Evolutionary conservation across 2,113 vertebrate genomes (phyloP).

Genomic region (Leucoraja erinaceus): DNA sequence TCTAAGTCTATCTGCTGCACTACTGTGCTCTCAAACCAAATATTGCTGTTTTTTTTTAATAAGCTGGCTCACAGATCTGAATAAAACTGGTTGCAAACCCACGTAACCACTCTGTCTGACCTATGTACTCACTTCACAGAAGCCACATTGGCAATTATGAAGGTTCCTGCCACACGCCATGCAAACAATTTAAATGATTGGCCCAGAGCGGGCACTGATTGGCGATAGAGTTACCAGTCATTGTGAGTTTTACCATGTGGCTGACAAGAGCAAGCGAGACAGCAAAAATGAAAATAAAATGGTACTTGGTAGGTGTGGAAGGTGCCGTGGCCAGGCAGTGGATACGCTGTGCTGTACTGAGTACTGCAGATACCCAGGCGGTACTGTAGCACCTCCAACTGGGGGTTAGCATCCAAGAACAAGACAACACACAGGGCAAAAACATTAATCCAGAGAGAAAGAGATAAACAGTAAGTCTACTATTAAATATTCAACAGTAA

Average conservation of each 20-base stretch:
- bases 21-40: too few species aligned
- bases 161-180: too few species aligned
- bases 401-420: constrained; percentile 55
- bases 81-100: neutral
- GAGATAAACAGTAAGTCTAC: constrained; percentile 33
- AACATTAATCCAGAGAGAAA: constrained; percentile 46
- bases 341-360: constrained; percentile 71
- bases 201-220: neutral
- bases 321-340: constrained; percentile 83
- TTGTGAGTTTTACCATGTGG: constrained; percentile 19
- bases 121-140: neutral
- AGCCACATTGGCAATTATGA: neutral
- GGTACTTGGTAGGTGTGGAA: constrained; percentile 98
- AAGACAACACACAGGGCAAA: constrained; percentile 51
- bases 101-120: neutral
- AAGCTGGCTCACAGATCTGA: too few species aligned
- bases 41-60: too few species aligned
- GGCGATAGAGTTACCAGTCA: neutral
- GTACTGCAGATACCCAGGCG: constrained; percentile 93
- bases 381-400: constrained; percentile 97
- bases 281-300: constrained; percentile 64
- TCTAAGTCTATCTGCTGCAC: too few species aligned
- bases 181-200: neutral
- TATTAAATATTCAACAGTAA: constrained; percentile 2
- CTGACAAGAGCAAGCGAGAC: constrained; percentile 41